Base-by-base conservation (phyloP, 2,797 vertebrate genomes). In the Enteromius radiatus region DNA sequence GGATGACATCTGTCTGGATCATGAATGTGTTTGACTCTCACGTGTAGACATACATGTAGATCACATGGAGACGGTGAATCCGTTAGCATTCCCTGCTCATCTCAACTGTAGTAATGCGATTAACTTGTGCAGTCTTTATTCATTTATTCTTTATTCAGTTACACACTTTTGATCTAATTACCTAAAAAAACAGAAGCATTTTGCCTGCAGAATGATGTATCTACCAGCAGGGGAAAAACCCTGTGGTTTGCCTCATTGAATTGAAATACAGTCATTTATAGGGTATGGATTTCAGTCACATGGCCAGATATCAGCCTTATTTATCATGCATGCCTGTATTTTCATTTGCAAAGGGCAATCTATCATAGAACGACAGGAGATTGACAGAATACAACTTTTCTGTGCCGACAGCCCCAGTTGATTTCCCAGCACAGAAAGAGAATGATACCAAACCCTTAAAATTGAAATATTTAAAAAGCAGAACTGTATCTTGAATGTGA, bases 311-410 rank as follows among this genome's bases (percentile, higher is more conserved):
- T 80, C 38, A 59, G 67, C 43, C n/a, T 52, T 74, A 64, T n/a
- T 81, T 74, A 65, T 74, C 59, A 81, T 81, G 69, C 70, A 81
- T 15, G 41, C 31, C 70, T 65, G 70, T 28, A 63, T 74, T 64
- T 63, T 74, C 56, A 49, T 64, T 36, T 4, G 70, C 31, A 81
- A 81, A 81, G 80, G 80, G 80, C 80, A 81, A 74, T 81, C 56
- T 74, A 78, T 78, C 76, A 78, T 31, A 78, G 15, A 64, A 65
- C 15, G 80, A 81, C 68, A 81, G 41, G 43, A 52, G 80, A 81
- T 28, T 36, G 80, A 81, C 56, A 65, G 59, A 64, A 64, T 38
- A 19, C 69, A 63, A 59, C 80, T 74, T 31, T 80, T 54, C 6
- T 15, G 36, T 56, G 49, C 79, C 3, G 43, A 70, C 38, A 63